Evolutionary conservation across 2,797 vertebrate genomes (phyloP), one percentile per base, ranked within the genome.

Genomic region (Manis pentadactyla): DNA sequence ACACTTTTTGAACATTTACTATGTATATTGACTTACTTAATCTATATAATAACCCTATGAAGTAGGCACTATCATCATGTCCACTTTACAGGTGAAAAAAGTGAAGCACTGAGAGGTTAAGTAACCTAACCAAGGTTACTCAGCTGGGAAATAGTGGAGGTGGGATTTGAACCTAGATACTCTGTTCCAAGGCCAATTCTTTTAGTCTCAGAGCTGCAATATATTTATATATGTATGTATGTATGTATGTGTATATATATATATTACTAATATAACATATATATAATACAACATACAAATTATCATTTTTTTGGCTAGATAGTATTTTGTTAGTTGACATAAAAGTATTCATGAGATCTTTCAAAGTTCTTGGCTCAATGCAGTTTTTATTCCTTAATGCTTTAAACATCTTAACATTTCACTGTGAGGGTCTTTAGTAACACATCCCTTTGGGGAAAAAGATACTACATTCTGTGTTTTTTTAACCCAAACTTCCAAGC

Each of bases 391-490:
- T 85, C 12, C 31, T n/a, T 12, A 93, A 19, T 79, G 51, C 6
- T 73, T 87, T 88, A 91, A 91, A 12, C 14, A 6, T n/a, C 64
- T 85, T 19, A 79, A 94, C 92, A 91, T 84, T 31, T 31, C 66
- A 53, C 23, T 34, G 23, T 29, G 34, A 71, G 11, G 21, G 14
- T 61, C 64, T 92, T 93, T 51, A 84, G 25, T 46, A 63, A 51
- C 37, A 75, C 15, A 51, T 0, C 29, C 9, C 23, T 59, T 39
- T 37, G 63, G 9, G 39, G 12, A 68, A 29, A 55, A 25, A 13
- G 66, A 92, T 89, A 46, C 29, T 55, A 81, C 1, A 85, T 4
- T 57, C 39, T 66, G 21, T 11, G 11, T 84, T 37, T n/a, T 91
- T 66, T 69, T 84, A 74, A 74, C 8, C 21, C 39, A 17, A 69